Base-by-base conservation (phyloP, 2,797 vertebrate genomes). In the Mus minutoides region DNA sequence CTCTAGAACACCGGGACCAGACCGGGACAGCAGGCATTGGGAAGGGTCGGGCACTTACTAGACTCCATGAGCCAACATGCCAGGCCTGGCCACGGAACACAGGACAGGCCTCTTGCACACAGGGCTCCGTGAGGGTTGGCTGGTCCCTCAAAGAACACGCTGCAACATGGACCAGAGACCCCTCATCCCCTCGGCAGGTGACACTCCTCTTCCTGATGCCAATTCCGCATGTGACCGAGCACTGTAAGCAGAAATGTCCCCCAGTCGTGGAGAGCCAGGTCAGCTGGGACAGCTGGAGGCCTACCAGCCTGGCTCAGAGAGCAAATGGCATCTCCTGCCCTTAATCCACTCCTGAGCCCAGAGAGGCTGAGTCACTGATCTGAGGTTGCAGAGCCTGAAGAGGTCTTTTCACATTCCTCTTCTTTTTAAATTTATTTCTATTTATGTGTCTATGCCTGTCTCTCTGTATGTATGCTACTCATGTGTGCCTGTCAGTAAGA, bases 51-150 rank as follows among this genome's bases (percentile, higher is more conserved):
- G 67, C 93, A 97, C 99, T 99, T 97, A 99, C 99, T 98, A 99
- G 98, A 54, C 99, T 99, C 99, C 99, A 99, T 95, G 99, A 97
- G 52, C 99, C 99, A 0, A 99, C 29, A 0, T 99, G 99, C 99
- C 99, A 99, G 94, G 98, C 97, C 71, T 99, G 98, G 94, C 98
- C 98, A 14, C 0, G 6, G 54, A 88, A 96, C 29, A 95, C 85
- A 95, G 84, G 54, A 40, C 99, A 99, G 97, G 97, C 96, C 1
- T 98, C 95, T 85, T 89, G 98, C 77, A 98, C 91, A 69, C 99
- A 99, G 94, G 98, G 90, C 94, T 99, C 99, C 8, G 97, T 98
- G 31, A 97, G 80, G 0, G 80, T 24, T 0, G 99, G 99, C 78
- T 98, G 99, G 40, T 98, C 97, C 97, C 99, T 96, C 75, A 86